Percentiles rank a stretch among this genome's conserved stretches.
phyloP scores from a whole-genome alignment of 2,888 invertebrate genomes.

The Oscheius sp. region DNA sequence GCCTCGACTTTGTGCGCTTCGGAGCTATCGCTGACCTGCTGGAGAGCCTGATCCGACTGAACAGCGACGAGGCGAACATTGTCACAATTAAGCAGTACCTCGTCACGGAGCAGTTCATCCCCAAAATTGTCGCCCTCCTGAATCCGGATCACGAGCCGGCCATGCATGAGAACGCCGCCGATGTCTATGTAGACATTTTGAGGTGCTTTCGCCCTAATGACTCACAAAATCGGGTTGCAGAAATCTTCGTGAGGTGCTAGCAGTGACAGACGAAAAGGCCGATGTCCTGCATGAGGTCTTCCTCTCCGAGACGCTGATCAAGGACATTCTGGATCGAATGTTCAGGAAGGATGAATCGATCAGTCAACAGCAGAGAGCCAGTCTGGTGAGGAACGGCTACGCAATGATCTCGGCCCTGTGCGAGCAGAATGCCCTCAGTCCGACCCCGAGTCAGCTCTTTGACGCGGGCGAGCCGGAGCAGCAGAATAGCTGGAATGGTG shows the following conservation, averaged over 20 bases:
- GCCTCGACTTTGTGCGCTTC: slow-evolving; percentile 43
- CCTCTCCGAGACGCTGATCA: neutral
- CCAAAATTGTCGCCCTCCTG: slow-evolving; percentile 43
- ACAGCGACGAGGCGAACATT: slow-evolving; percentile 36
- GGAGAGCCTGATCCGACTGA: slow-evolving; percentile 41
- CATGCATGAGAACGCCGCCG: slow-evolving; percentile 50
- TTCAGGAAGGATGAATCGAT: neutral
- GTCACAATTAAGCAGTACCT: slow-evolving; percentile 47
- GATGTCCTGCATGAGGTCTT: slow-evolving; percentile 44
- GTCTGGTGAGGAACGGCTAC: slow-evolving; percentile 19
- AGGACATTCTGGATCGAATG: slow-evolving; percentile 26
- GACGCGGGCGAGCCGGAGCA: slow-evolving; percentile 30
- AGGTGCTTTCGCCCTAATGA: slow-evolving; percentile 13
- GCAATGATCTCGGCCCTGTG: slow-evolving; percentile 37
- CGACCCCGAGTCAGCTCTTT: slow-evolving; percentile 13
- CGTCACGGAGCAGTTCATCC: slow-evolving; percentile 43
- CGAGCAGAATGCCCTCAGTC: slow-evolving; percentile 16
- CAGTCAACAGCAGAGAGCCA: neutral
- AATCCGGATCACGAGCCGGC: slow-evolving; percentile 33
- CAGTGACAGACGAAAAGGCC: slow-evolving; percentile 36
- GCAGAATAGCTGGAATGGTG: slow-evolving; percentile 9
- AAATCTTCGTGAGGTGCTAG: slow-evolving; percentile 46
- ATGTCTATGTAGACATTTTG: slow-evolving; percentile 48
- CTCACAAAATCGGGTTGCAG: slow-evolving; percentile 8
- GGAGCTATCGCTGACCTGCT: slow-evolving; percentile 52